Base-by-base conservation (phyloP, 2,113 vertebrate species). In the Peromyscus californicus region DNA sequence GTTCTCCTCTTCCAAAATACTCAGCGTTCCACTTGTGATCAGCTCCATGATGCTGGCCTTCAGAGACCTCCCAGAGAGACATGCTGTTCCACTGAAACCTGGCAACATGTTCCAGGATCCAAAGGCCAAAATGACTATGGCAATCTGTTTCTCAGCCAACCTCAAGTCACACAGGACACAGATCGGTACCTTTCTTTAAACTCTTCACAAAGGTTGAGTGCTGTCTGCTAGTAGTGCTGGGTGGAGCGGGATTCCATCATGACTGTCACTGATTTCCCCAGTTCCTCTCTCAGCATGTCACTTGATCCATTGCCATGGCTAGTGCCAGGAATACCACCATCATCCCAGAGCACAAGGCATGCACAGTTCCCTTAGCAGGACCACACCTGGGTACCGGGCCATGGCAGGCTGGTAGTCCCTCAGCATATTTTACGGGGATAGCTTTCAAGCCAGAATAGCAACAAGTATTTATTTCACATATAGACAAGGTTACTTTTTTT, bases 131-230 rank as follows among this genome's bases (percentile, higher is more conserved):
- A 98, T 99, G 97, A 99, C 99, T 92, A 99, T 99, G 92, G 99
- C 98, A 11, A 99, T 98, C 80, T 99, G 99, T 3, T 99, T 99
- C 97, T 99, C 99, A 0, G 99, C 99, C 97, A 99, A 97, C 97
- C 98, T 99, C 97, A 99, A 98, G 91, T 99, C 99, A 96, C 99
- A 99, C 67, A 99, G 99, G n/a, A 99, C 99, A 96, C 99, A 99
- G 70, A 99, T 98, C 6, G 98, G 94, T 99, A 99, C 48, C 99
- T 99, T 98, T 99, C 99, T 98, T 99, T 99, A 98, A 99, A 99
- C 76, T 99, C 99, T 96, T 99, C 99, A 98, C 99, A 99, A 98
- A 99, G 99, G 99, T 99, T 99, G 80, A 99, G 99, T 98, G 99
- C 99, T 99, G 99, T 99, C 98, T 99, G 98, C 79, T 99, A 99